phyloP scores from a whole-genome alignment of 1,140 invertebrate genomes.

The Calliopsis andreniformis region DNA sequence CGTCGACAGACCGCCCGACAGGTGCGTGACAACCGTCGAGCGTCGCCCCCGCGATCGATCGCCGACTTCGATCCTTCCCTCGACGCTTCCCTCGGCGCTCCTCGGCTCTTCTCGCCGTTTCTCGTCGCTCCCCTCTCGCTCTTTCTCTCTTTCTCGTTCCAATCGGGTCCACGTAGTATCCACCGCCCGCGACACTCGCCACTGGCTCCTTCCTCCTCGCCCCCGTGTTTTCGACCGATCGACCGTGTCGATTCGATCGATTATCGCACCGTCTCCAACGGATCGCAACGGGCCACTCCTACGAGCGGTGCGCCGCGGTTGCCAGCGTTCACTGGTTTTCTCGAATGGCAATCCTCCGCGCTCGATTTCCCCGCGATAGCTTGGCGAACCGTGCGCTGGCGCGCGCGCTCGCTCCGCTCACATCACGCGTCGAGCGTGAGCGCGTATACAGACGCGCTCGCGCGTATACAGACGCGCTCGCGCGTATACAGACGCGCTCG shows the following conservation, averaged over 20 bases:
- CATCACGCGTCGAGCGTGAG: neutral
- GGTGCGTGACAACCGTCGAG: conserved; percentile 58
- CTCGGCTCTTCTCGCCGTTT: too few relatives aligned
- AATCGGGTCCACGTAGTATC: too few relatives aligned
- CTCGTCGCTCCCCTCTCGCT: too few relatives aligned
- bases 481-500: neutral
- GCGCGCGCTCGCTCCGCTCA: neutral
- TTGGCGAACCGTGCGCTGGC: conserved; percentile 28
- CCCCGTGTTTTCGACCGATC: neutral
- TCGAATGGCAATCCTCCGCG: conserved; percentile 59
- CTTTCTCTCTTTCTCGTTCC: too few relatives aligned
- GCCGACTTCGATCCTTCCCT: too few relatives aligned
- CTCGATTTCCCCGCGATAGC: conserved; percentile 51
- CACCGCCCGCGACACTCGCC: neutral
- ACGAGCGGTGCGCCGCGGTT: conserved; percentile 10
- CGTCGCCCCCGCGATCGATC: neutral
- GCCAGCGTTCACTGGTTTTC: conserved; percentile 55
- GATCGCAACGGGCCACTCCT: conserved; percentile 9
- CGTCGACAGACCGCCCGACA: conserved; percentile 55
- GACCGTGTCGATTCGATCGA: neutral
- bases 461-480: neutral
- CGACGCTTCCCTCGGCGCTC: too few relatives aligned
- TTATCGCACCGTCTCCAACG: neutral
- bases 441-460: neutral
- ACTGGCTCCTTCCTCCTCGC: neutral